Evolutionary conservation across 2,113 vertebrate genomes (phyloP), one percentile per base, ranked within the genome.

Genomic region (Anas platyrhynchos): DNA sequence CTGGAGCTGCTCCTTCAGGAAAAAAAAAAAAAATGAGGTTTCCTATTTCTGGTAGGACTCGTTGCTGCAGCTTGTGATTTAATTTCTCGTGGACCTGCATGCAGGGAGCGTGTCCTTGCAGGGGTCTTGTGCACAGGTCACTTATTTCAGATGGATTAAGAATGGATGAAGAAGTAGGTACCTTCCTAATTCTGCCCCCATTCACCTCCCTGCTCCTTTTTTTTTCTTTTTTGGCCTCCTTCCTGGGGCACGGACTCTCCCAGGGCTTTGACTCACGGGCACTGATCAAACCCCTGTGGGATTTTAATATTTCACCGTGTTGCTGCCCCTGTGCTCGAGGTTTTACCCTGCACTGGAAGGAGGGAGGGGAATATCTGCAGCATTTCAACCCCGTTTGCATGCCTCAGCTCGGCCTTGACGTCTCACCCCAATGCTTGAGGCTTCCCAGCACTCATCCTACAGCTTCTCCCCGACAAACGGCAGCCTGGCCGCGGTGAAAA

Each of bases 251-350:
- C 5, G 4, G 3, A 6, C 20, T 88, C 21, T 69, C 75, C 68
- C 9, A 2, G 34, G 14, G 2, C 31, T 91, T 67, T 48, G 29
- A 48, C 48, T 63, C 1, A 0, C 7, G 16, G n/a, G 15, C 86
- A 73, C 21, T 66, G 59, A 86, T 17, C 8, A 77, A 48, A 71
- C 50, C 34, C 8, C 1, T 1, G 4, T 16, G 16, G 21, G 4
- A 3, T 4, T 72, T 92, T 52, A 62, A 74, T 43, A 91, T 11
- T 26, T 75, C 27, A 34, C 12, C 0, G 2, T 10, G 8, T 78
- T 78, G 44, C 54, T 50, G n/a, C 8, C 61, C 21, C 18, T 36
- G 11, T 78, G 18, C 56, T 65, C 32, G 58, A 89, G 16, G 8
- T 86, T 83, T 54, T 74, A 43, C 15, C 16, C 44, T 67, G 69